These are phyloP conservation scores for Synergus japonicus DNA, from an alignment of 2,888 invertebrate genomes.

Conservation along the genomic window DNA sequence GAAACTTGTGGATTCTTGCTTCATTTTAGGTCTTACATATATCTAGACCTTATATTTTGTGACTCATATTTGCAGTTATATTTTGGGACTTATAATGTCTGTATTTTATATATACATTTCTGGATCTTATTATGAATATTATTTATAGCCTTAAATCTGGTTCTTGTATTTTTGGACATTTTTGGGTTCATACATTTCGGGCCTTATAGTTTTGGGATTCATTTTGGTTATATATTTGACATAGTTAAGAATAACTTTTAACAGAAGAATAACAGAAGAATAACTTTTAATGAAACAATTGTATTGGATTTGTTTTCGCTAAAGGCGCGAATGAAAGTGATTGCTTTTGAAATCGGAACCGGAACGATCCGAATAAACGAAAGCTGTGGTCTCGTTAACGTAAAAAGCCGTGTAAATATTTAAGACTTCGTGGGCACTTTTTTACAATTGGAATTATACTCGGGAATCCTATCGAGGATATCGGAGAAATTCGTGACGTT, in stretches of 20 bases:
- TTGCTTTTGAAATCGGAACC: constrained; percentile 5
- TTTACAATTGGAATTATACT: background rate
- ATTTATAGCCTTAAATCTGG: no score
- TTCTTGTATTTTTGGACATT: no score
- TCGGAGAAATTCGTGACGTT: constrained; percentile 28
- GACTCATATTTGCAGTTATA: no score
- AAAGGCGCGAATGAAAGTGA: constrained; percentile 8
- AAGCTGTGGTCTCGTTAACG: constrained; percentile 12
- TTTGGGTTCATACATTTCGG: no score
- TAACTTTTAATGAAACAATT: background rate
- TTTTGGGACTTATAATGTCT: no score
- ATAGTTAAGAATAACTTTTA: background rate
- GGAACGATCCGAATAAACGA: background rate
- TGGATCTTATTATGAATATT: no score
- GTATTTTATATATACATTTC: no score
- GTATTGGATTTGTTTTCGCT: background rate
- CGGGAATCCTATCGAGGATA: background rate
- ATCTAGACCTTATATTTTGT: no score
- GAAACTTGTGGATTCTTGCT: no score
- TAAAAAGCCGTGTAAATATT: constrained; percentile 18
- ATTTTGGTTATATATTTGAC: no score
- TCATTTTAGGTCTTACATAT: no score
- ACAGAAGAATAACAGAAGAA: background rate
- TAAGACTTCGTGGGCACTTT: background rate
- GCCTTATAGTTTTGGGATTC: no score